Evolutionary conservation across 92 coral and sea anemone species (phyloP).

Genomic region (Montipora capitata): DNA sequence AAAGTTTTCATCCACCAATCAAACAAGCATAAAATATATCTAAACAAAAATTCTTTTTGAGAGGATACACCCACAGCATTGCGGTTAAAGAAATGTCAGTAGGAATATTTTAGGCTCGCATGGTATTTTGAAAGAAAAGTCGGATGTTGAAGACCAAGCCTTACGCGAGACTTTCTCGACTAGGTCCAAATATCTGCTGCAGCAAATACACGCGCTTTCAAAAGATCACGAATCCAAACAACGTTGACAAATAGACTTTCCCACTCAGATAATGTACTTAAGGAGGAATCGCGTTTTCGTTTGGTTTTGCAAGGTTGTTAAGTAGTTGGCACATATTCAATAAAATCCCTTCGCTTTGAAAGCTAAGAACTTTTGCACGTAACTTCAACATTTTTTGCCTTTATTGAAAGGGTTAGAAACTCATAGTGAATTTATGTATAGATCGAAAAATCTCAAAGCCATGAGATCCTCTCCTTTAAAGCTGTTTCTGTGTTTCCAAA

Average conservation of each 20-base stretch:
- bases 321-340: not conserved
- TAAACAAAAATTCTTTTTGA: not conserved
- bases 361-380: not conserved
- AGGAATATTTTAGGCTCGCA: constrained; percentile 18
- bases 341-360: not conserved
- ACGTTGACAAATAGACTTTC: not conserved
- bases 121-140: constrained; percentile 11
- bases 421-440: not conserved
- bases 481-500: not conserved
- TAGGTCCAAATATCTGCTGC: not conserved
- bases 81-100: not conserved
- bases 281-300: not conserved
- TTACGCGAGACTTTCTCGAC: not conserved
- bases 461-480: not conserved
- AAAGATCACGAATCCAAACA: not conserved
- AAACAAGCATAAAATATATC: not conserved
- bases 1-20: not conserved
- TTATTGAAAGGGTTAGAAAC: not conserved
- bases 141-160: not conserved
- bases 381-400: not conserved
- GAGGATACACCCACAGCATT: not conserved
- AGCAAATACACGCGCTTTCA: not conserved
- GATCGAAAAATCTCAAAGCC: not conserved
- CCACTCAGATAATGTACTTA: not conserved
- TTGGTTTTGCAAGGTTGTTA: not conserved